A percentile compares a stretch with the other conserved stretches of the same genome.
These are phyloP conservation scores for Mellilla xanthometata DNA, from an alignment of 2,888 invertebrate genomes.

Conservation along the genomic window DNA sequence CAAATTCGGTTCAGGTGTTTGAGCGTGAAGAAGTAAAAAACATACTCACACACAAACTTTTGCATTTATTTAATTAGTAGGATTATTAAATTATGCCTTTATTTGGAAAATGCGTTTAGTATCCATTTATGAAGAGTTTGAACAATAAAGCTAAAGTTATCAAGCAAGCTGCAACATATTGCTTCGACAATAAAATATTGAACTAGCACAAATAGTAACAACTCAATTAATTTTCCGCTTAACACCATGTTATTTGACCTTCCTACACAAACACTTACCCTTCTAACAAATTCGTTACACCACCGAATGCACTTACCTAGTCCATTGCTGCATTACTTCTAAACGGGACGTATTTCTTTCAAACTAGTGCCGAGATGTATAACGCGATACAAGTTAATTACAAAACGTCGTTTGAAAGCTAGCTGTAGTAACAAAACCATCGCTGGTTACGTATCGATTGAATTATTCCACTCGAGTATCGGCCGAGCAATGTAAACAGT, in stretches of 20 bases:
- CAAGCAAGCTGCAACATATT: conserved; percentile 8
- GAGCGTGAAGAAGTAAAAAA: no score
- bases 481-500: conserved; percentile 31
- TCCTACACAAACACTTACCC: conserved; percentile 38
- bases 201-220: conserved; percentile 4
- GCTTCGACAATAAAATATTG: conserved; percentile 27
- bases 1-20: no score
- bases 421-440: neutral
- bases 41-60: no score
- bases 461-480: neutral
- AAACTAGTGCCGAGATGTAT: no score
- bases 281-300: conserved; percentile 31
- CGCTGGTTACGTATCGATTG: neutral
- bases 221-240: conserved; percentile 25
- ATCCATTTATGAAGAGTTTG: no score
- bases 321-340: conserved; percentile 4
- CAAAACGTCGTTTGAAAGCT: neutral
- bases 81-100: no score
- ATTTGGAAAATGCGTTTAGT: no score
- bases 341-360: neutral
- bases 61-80: no score
- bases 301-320: neutral
- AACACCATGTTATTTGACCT: conserved; percentile 45
- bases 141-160: no score
- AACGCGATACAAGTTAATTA: neutral